These are phyloP conservation scores for Ectropis crepuscularia DNA, from an alignment of 2,888 invertebrate genomes.

Conservation along the genomic window DNA sequence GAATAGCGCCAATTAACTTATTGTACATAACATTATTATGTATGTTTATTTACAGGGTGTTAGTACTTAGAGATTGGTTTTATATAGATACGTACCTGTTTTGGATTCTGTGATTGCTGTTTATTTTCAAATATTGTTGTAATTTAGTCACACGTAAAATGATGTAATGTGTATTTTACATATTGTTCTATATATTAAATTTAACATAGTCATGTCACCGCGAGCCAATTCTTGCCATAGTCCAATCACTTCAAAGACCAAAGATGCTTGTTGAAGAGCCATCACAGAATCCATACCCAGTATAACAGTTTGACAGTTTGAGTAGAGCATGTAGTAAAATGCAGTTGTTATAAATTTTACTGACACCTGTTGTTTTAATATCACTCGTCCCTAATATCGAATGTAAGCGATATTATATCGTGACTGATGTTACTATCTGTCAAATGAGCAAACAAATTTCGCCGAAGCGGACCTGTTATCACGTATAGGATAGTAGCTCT, in stretches of 20 bases:
- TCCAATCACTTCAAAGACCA: neutral
- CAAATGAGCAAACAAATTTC: constrained; percentile 68
- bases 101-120: constrained; percentile 57
- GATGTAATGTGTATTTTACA: neutral
- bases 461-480: constrained; percentile 60
- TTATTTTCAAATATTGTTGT: constrained; percentile 18
- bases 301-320: constrained; percentile 22
- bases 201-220: neutral
- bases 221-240: too few relatives aligned
- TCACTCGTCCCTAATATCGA: constrained; percentile 61
- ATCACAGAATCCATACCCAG: constrained; percentile 22
- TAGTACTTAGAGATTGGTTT: constrained; percentile 68
- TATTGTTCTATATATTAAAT: neutral
- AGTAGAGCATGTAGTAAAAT: constrained; percentile 33
- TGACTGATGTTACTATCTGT: constrained; percentile 68
- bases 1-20: constrained; percentile 60
- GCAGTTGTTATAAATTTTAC: constrained; percentile 52
- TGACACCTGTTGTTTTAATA: constrained; percentile 55
- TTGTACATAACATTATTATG: constrained; percentile 60
- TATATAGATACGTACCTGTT: constrained; percentile 51
- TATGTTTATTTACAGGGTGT: constrained; percentile 76
- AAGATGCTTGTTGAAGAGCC: constrained; percentile 1
- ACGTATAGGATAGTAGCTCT: constrained; percentile 59
- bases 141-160: neutral
- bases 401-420: constrained; percentile 61